Conservation (phyloP, 2,797 vertebrate genomes). For the Gadopsis bispinosus region DNA sequence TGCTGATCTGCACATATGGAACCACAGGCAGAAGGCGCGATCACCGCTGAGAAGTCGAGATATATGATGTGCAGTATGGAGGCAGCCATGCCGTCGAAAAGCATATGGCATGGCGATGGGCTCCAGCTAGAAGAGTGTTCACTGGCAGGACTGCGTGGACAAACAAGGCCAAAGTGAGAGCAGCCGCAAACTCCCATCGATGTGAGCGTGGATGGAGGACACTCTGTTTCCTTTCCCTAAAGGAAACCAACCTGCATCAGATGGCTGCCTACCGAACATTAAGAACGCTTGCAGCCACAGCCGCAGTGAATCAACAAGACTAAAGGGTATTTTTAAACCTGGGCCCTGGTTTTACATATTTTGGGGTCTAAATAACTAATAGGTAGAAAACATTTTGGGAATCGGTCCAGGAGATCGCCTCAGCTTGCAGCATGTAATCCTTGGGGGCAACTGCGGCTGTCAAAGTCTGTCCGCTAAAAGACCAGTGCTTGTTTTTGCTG, state of each 20-base stretch:
- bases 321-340: too few relatives aligned
- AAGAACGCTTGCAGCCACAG: background rate
- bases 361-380: too few relatives aligned
- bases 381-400: too few relatives aligned
- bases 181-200: conserved; percentile 14
- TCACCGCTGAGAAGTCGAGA: conserved; percentile 36
- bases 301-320: conserved; percentile 3
- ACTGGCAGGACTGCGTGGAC: conserved; percentile 26
- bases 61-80: conserved; percentile 11
- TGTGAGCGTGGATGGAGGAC: conserved; percentile 46
- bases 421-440: too few relatives aligned
- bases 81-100: conserved; percentile 39
- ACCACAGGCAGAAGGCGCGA: conserved; percentile 33
- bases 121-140: conserved; percentile 13
- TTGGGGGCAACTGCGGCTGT: too few relatives aligned
- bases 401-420: too few relatives aligned
- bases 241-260: conserved; percentile 14
- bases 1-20: conserved; percentile 37
- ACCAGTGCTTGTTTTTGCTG: too few relatives aligned
- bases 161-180: conserved; percentile 34
- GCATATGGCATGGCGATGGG: conserved; percentile 48
- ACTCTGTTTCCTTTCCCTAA: conserved; percentile 38
- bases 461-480: too few relatives aligned
- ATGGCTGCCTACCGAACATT: background rate
- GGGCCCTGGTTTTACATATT: too few relatives aligned